Evolutionary conservation across 2,113 vertebrate species (phyloP).

Genomic region (Puntigrus tetrazona): DNA sequence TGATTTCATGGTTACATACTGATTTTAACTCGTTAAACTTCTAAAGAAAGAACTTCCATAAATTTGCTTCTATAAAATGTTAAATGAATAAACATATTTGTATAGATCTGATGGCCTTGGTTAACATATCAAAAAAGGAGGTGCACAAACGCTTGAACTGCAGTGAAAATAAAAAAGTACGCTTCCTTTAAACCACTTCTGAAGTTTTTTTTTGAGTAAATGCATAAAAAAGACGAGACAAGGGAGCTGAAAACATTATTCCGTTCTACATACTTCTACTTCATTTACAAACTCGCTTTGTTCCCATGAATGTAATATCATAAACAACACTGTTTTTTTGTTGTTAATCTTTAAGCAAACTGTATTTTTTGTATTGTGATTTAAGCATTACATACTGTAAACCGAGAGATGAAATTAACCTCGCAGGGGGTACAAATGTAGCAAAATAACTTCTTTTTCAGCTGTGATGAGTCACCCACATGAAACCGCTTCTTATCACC

Average conservation of each 20-base stretch:
- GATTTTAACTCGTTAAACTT: no score
- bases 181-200: neutral
- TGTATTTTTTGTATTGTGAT: neutral
- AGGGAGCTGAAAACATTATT: neutral
- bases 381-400: conserved; percentile 7
- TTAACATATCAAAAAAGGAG: neutral
- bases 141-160: neutral
- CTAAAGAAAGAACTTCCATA: neutral
- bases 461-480: conserved; percentile 46
- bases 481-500: conserved; percentile 51
- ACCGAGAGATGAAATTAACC: neutral
- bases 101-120: no score
- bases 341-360: neutral
- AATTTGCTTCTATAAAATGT: neutral
- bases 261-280: neutral
- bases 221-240: neutral
- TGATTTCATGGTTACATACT: no score
- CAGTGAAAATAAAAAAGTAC: neutral
- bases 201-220: neutral
- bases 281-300: conserved; percentile 5
- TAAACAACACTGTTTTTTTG: neutral
- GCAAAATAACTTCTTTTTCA: neutral
- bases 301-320: neutral
- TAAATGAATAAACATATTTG: no score
- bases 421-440: neutral